phyloP scores from a whole-genome alignment of 2,797 vertebrate genomes.

The Acrossocheilus wenchowensis region DNA sequence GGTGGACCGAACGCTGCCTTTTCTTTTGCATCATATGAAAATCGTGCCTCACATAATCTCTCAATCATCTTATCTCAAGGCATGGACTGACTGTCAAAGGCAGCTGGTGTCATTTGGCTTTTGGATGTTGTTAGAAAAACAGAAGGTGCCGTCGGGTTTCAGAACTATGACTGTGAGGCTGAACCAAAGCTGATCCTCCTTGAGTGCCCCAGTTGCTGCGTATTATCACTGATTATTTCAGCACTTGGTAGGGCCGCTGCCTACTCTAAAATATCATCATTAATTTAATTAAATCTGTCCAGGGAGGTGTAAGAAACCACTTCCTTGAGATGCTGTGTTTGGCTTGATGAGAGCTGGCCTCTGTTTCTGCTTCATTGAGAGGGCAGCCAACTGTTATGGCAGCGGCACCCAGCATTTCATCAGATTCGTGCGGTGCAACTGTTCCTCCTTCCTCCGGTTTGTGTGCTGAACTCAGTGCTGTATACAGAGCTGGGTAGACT shows the following conservation, averaged over 20 bases:
- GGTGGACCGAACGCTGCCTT: neutral
- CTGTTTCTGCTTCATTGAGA: slow-evolving; percentile 4
- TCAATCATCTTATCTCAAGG: neutral
- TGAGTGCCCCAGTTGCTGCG: neutral
- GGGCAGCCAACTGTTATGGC: neutral
- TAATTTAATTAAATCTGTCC: neutral
- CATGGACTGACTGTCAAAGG: neutral
- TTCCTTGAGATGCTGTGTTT: neutral
- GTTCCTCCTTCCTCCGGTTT: neutral
- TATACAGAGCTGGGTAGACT: neutral
- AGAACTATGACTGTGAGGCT: neutral
- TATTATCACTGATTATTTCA: neutral
- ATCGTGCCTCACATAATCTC: neutral
- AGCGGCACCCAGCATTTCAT: neutral
- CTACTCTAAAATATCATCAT: neutral
- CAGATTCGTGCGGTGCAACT: neutral
- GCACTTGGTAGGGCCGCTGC: neutral
- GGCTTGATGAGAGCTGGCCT: slow-evolving; percentile 1
- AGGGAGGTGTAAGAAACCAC: slow-evolving; percentile 9
- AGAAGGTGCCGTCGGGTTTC: neutral
- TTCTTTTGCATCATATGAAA: neutral
- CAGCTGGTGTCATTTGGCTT: neutral
- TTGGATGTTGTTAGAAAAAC: neutral
- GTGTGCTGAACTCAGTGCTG: neutral
- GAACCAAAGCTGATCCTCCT: neutral